phyloP scores from a whole-genome alignment of 2,797 vertebrate genomes.

The Enteromius treurensis region DNA sequence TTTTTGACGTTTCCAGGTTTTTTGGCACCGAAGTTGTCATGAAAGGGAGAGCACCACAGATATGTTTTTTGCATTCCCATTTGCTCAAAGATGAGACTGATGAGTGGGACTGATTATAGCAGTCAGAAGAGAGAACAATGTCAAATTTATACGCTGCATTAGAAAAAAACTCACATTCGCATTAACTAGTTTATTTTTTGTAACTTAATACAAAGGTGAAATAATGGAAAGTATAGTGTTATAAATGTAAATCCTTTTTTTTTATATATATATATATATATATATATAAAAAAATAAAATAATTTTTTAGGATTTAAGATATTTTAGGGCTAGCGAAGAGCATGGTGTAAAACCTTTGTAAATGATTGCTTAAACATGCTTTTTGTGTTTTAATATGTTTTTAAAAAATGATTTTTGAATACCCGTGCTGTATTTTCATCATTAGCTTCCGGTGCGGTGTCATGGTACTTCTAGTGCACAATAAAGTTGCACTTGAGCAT shows the following conservation, averaged over 20 bases:
- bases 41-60: not conserved
- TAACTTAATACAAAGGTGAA: not conserved
- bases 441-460: not conserved
- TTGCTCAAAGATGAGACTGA: not conserved
- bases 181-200: not conserved
- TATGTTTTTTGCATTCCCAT: not conserved
- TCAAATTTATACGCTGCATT: not conserved
- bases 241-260: not conserved
- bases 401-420: constrained; percentile 1
- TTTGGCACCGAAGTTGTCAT: not conserved
- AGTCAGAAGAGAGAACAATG: not conserved
- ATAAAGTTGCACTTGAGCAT: constrained; percentile 7
- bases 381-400: not conserved
- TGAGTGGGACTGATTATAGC: not conserved
- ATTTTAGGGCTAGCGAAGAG: not conserved
- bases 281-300: no score
- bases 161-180: not conserved
- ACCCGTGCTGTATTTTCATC: not conserved
- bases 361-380: not conserved
- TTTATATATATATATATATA: no score
- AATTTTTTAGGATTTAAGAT: no score
- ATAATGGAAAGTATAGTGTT: not conserved
- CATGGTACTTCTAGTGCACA: constrained; percentile 1
- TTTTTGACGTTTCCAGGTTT: not conserved
- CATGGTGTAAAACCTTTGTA: not conserved